A percentile compares a stretch with the other conserved stretches of the same genome.
phyloP scores from a whole-genome alignment of 1,140 invertebrate species.

The Drosophila jambulina region DNA sequence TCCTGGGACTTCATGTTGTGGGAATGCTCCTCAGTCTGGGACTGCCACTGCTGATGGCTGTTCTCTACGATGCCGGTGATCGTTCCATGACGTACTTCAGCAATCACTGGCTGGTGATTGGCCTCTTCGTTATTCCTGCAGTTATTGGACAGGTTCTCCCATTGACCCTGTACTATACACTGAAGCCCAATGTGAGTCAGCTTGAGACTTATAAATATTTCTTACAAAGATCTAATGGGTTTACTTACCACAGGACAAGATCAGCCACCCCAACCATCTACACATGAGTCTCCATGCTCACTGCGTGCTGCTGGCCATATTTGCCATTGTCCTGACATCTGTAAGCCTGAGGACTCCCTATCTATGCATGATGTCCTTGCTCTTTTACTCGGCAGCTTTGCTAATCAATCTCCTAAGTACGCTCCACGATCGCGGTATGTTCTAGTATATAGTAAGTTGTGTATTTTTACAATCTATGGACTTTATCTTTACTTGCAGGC shows the following conservation, averaged over 20 bases:
- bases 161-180: constrained; percentile 84
- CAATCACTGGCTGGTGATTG: constrained; percentile 88
- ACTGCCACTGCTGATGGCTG: constrained; percentile 86
- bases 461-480: not conserved
- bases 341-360: constrained; percentile 72
- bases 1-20: constrained; percentile 66
- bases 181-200: constrained; percentile 70
- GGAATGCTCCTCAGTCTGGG: constrained; percentile 85
- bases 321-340: constrained; percentile 61
- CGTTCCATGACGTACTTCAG: constrained; percentile 90
- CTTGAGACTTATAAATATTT: not conserved
- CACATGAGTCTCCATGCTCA: constrained; percentile 77
- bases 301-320: constrained; percentile 58
- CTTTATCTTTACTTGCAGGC: constrained; percentile 21
- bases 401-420: constrained; percentile 67
- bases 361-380: constrained; percentile 69
- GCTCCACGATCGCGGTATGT: constrained; percentile 85
- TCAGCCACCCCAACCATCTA: constrained; percentile 66
- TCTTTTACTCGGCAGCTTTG: constrained; percentile 70
- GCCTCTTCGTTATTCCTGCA: constrained; percentile 87
- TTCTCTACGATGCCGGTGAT: constrained; percentile 82
- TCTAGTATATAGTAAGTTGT: constrained; percentile 80
- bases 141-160: constrained; percentile 80
- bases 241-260: constrained; percentile 41
- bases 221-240: not conserved